phyloP scores from a whole-genome alignment of 2,888 invertebrate species.

The Alentia gelatinosa region DNA sequence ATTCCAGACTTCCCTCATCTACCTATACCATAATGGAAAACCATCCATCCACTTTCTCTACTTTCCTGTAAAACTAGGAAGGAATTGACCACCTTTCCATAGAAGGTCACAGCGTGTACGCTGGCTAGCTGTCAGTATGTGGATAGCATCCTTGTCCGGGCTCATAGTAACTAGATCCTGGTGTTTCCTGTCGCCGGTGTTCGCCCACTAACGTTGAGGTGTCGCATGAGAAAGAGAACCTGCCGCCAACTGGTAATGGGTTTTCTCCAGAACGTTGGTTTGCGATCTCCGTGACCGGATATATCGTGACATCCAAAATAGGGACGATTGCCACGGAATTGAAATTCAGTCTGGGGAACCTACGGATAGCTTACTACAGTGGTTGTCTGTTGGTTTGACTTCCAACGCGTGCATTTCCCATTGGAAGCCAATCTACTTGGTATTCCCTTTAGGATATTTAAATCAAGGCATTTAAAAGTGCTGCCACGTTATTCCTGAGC shows the following conservation, averaged over 20 bases:
- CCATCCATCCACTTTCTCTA: neutral
- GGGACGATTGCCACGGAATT: too few species aligned
- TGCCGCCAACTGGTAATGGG: neutral
- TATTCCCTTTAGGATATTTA: too few species aligned
- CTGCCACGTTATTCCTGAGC: too few species aligned
- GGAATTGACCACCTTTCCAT: neutral
- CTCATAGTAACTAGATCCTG: neutral
- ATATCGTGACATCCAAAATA: too few species aligned
- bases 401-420: too few species aligned
- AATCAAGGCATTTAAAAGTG: too few species aligned
- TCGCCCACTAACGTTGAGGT: neutral
- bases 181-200: neutral
- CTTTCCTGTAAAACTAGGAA: neutral
- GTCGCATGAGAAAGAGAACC: neutral
- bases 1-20: too few species aligned
- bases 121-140: neutral
- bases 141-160: neutral
- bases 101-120: neutral
- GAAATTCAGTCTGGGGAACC: too few species aligned
- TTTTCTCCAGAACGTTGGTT: neutral
- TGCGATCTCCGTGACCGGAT: neutral
- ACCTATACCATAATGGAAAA: too few species aligned
- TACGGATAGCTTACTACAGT: too few species aligned
- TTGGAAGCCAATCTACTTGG: too few species aligned
- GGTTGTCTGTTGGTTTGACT: too few species aligned